Evolutionary conservation across 2,113 vertebrate species (phyloP).

Genomic region (Herpailurus yagouaroundi): DNA sequence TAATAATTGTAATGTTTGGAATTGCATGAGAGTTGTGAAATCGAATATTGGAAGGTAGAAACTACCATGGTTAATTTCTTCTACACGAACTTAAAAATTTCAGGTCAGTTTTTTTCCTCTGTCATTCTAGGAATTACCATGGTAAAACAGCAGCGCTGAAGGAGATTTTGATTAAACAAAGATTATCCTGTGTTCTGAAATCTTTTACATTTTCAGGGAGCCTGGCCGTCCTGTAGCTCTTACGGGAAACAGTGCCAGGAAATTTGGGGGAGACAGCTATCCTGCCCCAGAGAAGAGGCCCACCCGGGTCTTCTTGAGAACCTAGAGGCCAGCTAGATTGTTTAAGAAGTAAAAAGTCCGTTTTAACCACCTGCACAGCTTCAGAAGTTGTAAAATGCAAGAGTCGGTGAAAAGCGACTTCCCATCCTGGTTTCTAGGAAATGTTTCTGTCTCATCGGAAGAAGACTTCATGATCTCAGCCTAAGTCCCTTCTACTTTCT

Average conservation of each 20-base stretch:
- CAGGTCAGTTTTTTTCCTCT: neutral
- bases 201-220: neutral
- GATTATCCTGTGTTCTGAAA: neutral
- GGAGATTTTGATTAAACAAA: neutral
- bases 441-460: slow-evolving; percentile 45
- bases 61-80: neutral
- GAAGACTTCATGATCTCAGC: neutral
- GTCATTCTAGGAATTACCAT: neutral
- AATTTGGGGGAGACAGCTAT: neutral
- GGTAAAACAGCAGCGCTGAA: neutral
- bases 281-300: neutral
- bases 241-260: neutral
- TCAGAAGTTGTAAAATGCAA: slow-evolving; percentile 44
- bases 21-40: neutral
- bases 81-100: neutral
- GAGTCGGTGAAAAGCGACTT: slow-evolving; percentile 25
- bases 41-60: neutral
- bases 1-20: neutral
- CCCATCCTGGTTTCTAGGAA: slow-evolving; percentile 67
- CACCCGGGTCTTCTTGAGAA: neutral
- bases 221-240: neutral
- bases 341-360: neutral
- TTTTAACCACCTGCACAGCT: slow-evolving; percentile 59
- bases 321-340: neutral
- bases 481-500: slow-evolving; percentile 14